Base-by-base conservation (phyloP, 1,140 invertebrate species). In the Drosophila kurseongensis region DNA sequence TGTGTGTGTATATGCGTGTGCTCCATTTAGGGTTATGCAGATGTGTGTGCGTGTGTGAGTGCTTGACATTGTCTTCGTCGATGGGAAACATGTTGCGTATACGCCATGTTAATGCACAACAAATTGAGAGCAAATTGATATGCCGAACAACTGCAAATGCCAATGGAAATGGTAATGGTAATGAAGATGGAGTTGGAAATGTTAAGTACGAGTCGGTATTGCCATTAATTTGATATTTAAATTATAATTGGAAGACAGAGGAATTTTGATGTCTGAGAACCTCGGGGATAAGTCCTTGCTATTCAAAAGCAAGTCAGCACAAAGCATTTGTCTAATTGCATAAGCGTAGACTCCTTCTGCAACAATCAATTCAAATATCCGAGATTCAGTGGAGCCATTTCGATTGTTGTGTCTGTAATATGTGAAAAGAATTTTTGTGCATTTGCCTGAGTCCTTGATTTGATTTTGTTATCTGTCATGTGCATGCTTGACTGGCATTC, bases 101-200 rank as follows among this genome's bases (percentile, higher is more conserved):
- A 67, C 75, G 65, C 61, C 59, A 78, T 57, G 35, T 74, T 62
- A 59, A 56, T 50, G 73, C 66, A 66, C 41, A 69, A 58, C 69
- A 80, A 80, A 75, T 80, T 58, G 51, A 42, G 38, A 59, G 75
- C 66, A 81, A 67, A 76, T 80, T 76, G 54, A 72, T 62, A 77
- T 77, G 73, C 36, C 60, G 72, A 72, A 63, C 65, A 69, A 57
- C 54, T 62, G 56, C 44, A 73, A 18, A n/a, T 56, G 44, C 44
- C 12, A 67, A 14, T 36, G 35, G 27, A 48, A 23, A n/a, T 63
- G 10, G 9, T 38, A 65, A 14, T 42, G 10, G 36, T 10, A 42
- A 32, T 35, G 42, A 14, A 66, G 14, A 27, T 56, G 5, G 5
- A 36, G 23, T 23, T 50, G 47, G n/a, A 32, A 32, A 32, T 27